Evolutionary conservation across 2,888 invertebrate genomes (phyloP).

Genomic region (Drosophila hamatofila): DNA sequence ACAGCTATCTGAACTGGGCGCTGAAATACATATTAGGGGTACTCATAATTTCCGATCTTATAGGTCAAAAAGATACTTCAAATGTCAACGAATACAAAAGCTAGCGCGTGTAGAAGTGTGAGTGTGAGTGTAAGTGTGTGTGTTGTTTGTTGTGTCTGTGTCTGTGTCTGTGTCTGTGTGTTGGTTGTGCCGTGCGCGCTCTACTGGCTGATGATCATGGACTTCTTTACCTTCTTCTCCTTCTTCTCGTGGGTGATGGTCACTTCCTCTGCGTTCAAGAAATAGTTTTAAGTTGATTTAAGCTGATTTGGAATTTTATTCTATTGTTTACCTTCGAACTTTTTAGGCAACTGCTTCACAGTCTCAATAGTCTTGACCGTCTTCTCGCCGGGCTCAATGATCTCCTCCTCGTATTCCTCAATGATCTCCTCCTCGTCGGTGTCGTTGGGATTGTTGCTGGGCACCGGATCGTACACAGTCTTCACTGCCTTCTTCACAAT

Average conservation of each 20-base stretch:
- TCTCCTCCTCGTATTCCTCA: conserved; percentile 85
- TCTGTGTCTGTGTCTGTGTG: conserved; percentile 20
- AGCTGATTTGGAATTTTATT: not conserved
- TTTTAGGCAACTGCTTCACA: conserved; percentile 81
- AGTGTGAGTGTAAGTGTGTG: conserved; percentile 29
- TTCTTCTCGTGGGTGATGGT: conserved; percentile 83
- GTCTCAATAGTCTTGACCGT: conserved; percentile 83
- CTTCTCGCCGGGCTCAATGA: conserved; percentile 85
- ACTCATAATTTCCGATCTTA: conserved; percentile 35
- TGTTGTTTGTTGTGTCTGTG: conserved; percentile 23
- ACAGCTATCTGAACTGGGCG: conserved; percentile 65
- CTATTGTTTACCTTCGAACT: conserved; percentile 78
- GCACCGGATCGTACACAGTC: conserved; percentile 84
- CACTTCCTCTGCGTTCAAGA: conserved; percentile 75
- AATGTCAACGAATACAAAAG: conserved; percentile 40
- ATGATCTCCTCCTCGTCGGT: conserved; percentile 84
- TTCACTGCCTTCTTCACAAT: conserved; percentile 84
- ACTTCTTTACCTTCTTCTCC: conserved; percentile 83
- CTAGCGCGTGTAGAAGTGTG: conserved; percentile 47
- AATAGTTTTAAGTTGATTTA: not conserved
- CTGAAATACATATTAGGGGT: conserved; percentile 68
- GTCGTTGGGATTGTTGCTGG: conserved; percentile 78
- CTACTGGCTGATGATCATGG: conserved; percentile 83
- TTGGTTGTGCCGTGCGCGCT: conserved; percentile 41
- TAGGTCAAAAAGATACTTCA: conserved; percentile 23